A percentile compares a stretch with the other conserved stretches of the same genome.
phyloP scores from a whole-genome alignment of 1,140 invertebrate species.

The Plectrocnemia conspersa region DNA sequence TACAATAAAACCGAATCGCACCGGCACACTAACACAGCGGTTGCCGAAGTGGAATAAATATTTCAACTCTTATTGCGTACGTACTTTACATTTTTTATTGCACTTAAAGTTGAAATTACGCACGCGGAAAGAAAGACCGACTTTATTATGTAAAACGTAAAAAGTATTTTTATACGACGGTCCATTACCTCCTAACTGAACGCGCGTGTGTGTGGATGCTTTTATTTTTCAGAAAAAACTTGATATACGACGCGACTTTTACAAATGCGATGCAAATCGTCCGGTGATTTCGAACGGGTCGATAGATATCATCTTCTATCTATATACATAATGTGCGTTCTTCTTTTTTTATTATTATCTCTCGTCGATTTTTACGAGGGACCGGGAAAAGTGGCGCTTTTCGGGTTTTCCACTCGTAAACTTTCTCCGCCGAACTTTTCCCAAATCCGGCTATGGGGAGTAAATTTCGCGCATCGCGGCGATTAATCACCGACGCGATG shows the following conservation, averaged over 20 bases:
- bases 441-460: too few species aligned
- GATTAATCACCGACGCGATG: too few species aligned
- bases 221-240: too few species aligned
- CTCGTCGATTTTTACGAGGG: too few species aligned
- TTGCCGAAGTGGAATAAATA: constrained; percentile 2
- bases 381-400: too few species aligned
- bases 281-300: constrained; percentile 5
- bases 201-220: background rate
- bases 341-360: too few species aligned
- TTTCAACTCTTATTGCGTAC: constrained; percentile 4
- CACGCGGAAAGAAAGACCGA: background rate
- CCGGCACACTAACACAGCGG: background rate
- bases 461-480: too few species aligned
- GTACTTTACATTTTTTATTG: constrained; percentile 9
- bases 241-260: background rate
- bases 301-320: background rate
- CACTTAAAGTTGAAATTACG: constrained; percentile 7
- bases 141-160: constrained; percentile 7
- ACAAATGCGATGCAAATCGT: background rate
- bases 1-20: too few species aligned
- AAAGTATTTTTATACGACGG: background rate
- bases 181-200: background rate
- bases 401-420: too few species aligned
- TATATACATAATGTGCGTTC: constrained; percentile 5
- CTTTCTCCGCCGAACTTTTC: too few species aligned